A percentile compares a stretch with the other conserved stretches of the same genome.
Evolutionary conservation across 2,797 vertebrate species (phyloP).

Genomic region (Tapera naevia): DNA sequence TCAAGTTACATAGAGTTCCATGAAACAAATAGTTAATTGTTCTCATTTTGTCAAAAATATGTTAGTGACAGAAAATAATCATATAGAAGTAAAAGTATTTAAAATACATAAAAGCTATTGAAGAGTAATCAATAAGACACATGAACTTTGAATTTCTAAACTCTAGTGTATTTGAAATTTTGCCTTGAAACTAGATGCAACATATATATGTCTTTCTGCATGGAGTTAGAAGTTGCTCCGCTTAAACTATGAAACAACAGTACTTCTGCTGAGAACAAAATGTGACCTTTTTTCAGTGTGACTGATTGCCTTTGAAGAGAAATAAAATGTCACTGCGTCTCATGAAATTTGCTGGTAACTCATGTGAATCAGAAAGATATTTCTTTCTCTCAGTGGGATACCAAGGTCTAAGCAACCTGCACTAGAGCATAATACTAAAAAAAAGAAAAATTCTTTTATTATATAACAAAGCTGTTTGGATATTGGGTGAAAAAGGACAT

Average conservation of each 20-base stretch:
- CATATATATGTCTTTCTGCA: not conserved
- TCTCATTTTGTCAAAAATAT: not conserved
- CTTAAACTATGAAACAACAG: not conserved
- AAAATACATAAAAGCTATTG: not conserved
- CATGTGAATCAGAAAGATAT: not conserved
- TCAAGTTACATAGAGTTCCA: not conserved
- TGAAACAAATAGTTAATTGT: not conserved
- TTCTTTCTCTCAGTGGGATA: not conserved
- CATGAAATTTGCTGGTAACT: not conserved
- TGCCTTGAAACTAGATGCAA: not conserved
- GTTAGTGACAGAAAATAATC: not conserved
- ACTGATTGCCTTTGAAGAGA: constrained; percentile 4
- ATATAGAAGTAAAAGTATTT: not conserved
- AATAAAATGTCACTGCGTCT: constrained; percentile 1
- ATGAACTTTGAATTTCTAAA: not conserved
- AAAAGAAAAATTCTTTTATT: not conserved
- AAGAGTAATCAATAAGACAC: not conserved
- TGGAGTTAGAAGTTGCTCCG: not conserved
- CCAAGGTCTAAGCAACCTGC: not conserved
- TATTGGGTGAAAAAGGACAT: not conserved
- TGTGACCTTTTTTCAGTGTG: constrained; percentile 37
- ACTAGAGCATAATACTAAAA: not conserved
- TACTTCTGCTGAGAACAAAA: not conserved
- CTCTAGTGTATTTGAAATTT: not conserved
- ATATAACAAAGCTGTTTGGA: not conserved